Evolutionary conservation across 2,888 invertebrate species (phyloP).

Genomic region (Microctonus brassicae): DNA sequence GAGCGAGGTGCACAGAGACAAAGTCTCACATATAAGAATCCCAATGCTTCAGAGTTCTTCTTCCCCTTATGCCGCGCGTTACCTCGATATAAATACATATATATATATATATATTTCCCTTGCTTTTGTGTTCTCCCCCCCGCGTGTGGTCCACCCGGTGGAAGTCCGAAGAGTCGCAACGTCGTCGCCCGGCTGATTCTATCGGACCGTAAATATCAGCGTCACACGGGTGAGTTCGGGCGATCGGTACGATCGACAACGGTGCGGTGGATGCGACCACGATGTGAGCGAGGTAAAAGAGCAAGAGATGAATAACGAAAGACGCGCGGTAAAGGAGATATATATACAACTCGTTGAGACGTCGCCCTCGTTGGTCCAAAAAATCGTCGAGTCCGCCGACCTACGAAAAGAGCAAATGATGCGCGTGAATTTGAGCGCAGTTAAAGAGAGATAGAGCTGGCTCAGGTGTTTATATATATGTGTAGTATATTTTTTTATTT

Average conservation of each 20-base stretch:
- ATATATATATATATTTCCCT: neutral
- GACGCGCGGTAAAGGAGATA: neutral
- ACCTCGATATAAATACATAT: too few relatives aligned
- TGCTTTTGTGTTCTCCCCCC: constrained; percentile 3
- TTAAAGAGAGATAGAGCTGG: neutral
- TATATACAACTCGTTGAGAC: constrained; percentile 28
- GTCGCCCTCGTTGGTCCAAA: constrained; percentile 8
- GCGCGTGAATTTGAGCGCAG: neutral
- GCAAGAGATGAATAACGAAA: neutral
- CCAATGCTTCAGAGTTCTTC: constrained; percentile 34
- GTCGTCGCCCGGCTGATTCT: constrained; percentile 63
- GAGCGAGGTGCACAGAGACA: neutral
- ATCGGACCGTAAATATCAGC: constrained; percentile 68
- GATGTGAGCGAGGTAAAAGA: neutral
- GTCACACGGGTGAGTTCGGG: constrained; percentile 50
- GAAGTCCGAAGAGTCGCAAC: constrained; percentile 41
- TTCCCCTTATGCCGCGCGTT: too few relatives aligned
- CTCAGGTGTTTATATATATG: neutral
- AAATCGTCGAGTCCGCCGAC: constrained; percentile 12
- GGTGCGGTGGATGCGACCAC: constrained; percentile 33
- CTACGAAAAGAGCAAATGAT: neutral
- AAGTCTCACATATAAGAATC: constrained; percentile 22
- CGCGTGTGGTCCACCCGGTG: constrained; percentile 26
- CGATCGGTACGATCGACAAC: constrained; percentile 34
- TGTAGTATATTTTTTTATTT: neutral